A percentile compares a stretch with the other conserved stretches of the same genome.
Conservation (phyloP, 2,797 vertebrate genomes). For the Salmo trutta region DNA sequence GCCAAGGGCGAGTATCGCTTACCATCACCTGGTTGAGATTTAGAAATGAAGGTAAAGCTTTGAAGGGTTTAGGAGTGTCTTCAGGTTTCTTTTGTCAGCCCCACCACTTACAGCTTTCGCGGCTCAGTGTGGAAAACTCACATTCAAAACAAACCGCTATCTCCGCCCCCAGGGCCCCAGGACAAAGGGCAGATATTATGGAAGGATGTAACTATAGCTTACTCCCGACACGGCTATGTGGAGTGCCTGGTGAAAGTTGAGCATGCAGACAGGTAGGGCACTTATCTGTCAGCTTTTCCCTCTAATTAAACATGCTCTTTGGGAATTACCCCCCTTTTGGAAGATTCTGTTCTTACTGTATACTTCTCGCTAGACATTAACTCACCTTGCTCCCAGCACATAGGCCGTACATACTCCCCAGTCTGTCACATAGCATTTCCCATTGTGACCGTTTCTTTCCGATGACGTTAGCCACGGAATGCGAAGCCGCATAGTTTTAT, state of each 20-base stretch:
- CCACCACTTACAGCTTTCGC: constrained; percentile 40
- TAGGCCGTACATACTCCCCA: constrained; percentile 3
- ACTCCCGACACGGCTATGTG: constrained; percentile 34
- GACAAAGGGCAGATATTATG: constrained; percentile 49
- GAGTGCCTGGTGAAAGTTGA: constrained; percentile 59
- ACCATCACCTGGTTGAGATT: constrained; percentile 27
- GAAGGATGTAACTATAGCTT: constrained; percentile 39
- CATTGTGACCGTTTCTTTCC: constrained; percentile 42
- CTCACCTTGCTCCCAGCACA: background rate
- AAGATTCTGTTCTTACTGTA: constrained; percentile 31
- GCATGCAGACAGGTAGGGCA: constrained; percentile 8
- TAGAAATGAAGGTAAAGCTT: constrained; percentile 19
- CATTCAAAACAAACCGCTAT: constrained; percentile 50
- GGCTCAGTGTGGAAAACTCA: constrained; percentile 34
- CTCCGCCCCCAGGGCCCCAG: constrained; percentile 29
- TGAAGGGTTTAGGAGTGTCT: constrained; percentile 25
- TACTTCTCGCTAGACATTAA: constrained; percentile 17
- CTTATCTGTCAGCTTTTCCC: constrained; percentile 39
- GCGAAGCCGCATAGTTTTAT: constrained; percentile 31
- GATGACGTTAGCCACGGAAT: constrained; percentile 37
- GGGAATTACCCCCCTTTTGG: constrained; percentile 47
- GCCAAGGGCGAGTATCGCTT: constrained; percentile 2
- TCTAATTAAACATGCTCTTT: constrained; percentile 59
- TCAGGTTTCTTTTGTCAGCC: constrained; percentile 28
- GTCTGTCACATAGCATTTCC: constrained; percentile 25